These are phyloP conservation scores for Drosophila simulans DNA, from an alignment of 1,140 invertebrate genomes.

Conservation along the genomic window DNA sequence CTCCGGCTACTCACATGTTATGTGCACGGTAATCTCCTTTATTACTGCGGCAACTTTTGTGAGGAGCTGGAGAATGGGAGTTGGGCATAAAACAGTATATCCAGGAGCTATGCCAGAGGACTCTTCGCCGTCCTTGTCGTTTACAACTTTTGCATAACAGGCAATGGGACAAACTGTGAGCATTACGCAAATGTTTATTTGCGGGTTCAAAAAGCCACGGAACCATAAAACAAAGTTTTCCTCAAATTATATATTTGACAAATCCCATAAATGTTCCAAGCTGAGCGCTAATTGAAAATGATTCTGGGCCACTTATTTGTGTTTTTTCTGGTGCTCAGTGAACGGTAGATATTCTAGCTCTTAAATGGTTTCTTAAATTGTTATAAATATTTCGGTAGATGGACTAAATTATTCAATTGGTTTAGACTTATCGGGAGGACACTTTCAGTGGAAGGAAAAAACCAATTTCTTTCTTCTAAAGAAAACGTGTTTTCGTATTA, in stretches of 20 bases:
- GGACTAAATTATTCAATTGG: no score
- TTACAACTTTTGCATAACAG: slow-evolving; percentile 76
- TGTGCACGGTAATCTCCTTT: slow-evolving; percentile 79
- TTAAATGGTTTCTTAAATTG: not conserved
- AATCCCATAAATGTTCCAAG: slow-evolving; percentile 49
- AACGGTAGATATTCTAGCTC: not conserved
- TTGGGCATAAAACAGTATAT: slow-evolving; percentile 72
- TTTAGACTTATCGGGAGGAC: no score
- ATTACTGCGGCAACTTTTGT: slow-evolving; percentile 80
- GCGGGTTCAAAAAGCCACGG: slow-evolving; percentile 50
- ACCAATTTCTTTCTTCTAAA: no score
- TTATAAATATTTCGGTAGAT: not conserved
- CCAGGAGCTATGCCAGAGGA: slow-evolving; percentile 11
- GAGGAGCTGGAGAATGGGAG: slow-evolving; percentile 4
- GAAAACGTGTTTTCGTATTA: no score
- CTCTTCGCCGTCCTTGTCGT: slow-evolving; percentile 34
- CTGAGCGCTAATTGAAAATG: slow-evolving; percentile 66
- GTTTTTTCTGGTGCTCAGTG: no score
- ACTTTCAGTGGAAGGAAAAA: no score
- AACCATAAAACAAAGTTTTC: slow-evolving; percentile 76
- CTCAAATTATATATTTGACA: slow-evolving; percentile 62
- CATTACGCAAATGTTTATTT: slow-evolving; percentile 80
- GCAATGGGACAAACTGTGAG: slow-evolving; percentile 62
- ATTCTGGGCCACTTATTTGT: slow-evolving; percentile 32
- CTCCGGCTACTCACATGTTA: slow-evolving; percentile 63